These are phyloP conservation scores for Eleginops maclovinus DNA, from an alignment of 2,113 vertebrate species.

Conservation along the genomic window DNA sequence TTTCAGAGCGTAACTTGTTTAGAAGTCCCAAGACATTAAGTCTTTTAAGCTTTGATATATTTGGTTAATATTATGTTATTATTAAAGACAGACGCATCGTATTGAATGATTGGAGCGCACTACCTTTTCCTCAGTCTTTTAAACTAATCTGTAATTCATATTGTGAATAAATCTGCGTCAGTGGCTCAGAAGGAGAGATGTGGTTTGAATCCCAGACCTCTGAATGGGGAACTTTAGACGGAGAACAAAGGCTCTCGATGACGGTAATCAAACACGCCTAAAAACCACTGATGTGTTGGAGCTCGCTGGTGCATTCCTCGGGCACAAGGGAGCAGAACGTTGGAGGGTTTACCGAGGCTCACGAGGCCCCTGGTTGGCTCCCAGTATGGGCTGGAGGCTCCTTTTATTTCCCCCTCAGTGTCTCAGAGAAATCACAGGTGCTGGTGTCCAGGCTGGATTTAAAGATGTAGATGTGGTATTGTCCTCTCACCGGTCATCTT, in stretches of 20 bases:
- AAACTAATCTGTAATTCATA: slow-evolving; percentile 15
- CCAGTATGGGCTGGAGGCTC: slow-evolving; percentile 34
- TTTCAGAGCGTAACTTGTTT: no score
- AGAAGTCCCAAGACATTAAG: no score
- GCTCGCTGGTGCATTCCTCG: slow-evolving; percentile 69
- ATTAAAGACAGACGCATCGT: not conserved
- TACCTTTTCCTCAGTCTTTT: slow-evolving; percentile 5
- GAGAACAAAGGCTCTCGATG: slow-evolving; percentile 54
- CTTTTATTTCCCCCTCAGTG: not conserved
- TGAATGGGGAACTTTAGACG: slow-evolving; percentile 56
- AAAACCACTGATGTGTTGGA: slow-evolving; percentile 55
- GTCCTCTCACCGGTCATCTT: no score
- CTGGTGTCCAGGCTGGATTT: no score
- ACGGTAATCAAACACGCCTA: slow-evolving; percentile 33
- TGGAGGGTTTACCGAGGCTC: slow-evolving; percentile 57
- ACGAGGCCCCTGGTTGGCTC: slow-evolving; percentile 49
- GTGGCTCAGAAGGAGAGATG: slow-evolving; percentile 54
- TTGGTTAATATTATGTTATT: no score
- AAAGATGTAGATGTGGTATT: no score
- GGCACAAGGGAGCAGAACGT: slow-evolving; percentile 65
- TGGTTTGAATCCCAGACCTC: slow-evolving; percentile 53
- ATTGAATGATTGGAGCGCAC: not conserved
- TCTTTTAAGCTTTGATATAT: no score
- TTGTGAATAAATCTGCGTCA: slow-evolving; percentile 26
- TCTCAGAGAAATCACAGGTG: not conserved